Percentiles rank a stretch among this genome's conserved stretches.
Evolutionary conservation across 1,140 invertebrate genomes (phyloP).

Genomic region (Psilanteris sp.): DNA sequence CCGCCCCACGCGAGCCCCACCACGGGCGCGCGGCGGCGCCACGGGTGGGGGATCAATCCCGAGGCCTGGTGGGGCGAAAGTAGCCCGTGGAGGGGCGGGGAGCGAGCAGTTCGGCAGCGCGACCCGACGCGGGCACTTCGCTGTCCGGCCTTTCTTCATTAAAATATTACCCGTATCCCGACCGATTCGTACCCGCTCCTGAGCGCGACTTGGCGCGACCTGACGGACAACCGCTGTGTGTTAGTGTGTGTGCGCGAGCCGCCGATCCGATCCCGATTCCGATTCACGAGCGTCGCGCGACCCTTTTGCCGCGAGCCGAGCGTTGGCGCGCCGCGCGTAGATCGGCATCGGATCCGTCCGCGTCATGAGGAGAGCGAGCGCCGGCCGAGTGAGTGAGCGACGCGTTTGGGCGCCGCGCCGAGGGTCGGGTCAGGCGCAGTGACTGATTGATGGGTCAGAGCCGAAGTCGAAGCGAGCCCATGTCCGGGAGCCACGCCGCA

Average conservation of each 20-base stretch:
- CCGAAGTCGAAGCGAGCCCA: constrained; percentile 33
- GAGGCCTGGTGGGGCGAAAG: constrained; percentile 54
- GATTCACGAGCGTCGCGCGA: background rate
- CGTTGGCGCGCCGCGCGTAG: background rate
- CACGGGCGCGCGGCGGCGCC: background rate
- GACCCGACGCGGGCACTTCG: constrained; percentile 80
- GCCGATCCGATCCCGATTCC: constrained; percentile 30
- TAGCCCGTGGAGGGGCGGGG: constrained; percentile 75
- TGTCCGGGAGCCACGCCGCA: constrained; percentile 39
- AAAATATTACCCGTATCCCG: constrained; percentile 75
- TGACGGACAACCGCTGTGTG: constrained; percentile 35
- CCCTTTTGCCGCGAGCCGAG: background rate
- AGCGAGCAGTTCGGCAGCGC: constrained; percentile 79
- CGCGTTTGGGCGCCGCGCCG: constrained; percentile 24
- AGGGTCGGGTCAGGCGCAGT: constrained; percentile 34
- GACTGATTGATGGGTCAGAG: constrained; percentile 54
- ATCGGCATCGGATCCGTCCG: no score
- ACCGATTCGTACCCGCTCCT: constrained; percentile 46
- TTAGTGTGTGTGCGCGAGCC: constrained; percentile 18
- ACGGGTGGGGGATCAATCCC: constrained; percentile 14
- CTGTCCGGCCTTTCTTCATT: constrained; percentile 80
- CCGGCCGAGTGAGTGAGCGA: constrained; percentile 46
- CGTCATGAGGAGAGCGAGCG: no score
- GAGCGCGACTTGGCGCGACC: constrained; percentile 56
- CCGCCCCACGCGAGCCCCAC: constrained; percentile 30